Evolutionary conservation across 2,888 invertebrate genomes (phyloP), one percentile per base, ranked within the genome.

Genomic region (Ditula angustiorana): DNA sequence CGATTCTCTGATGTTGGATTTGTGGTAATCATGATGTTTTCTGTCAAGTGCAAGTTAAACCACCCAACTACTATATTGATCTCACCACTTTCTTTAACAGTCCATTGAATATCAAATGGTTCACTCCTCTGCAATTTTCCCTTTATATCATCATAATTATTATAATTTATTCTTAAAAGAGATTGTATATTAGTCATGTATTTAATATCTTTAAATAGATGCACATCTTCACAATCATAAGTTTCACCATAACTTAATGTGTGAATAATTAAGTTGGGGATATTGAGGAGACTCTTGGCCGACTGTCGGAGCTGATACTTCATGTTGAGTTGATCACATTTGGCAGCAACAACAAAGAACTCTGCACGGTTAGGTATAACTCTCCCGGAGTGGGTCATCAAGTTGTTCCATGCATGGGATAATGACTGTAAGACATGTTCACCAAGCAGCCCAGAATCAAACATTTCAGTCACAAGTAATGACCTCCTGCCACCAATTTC

Each of bases 371-470:
- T 83, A 1, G 96, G 96, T 66, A 96, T 86, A 2, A 96, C 91
- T 76, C 88, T 88, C 4, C 93, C 94, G 57, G 78, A 74, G 21
- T 83, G 71, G 24, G 74, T 71, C 19, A 96, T 79, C 46, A 97
- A 88, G 71, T 94, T 82, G 61, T 94, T 86, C 94, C 95, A 95
- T 5, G 96, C 96, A 87, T 97, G 95, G 44, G 94, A 83, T 44
- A 96, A 79, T 16, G 95, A 95, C 70, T 94, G 91, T 46, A 97
- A 81, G 33, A 95, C 93, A 74, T 94, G 93, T 85, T 97, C 97
- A 1, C 97, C 97, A 82, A 97, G 95, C 24, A 97, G 80, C 0
- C 95, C 97, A 53, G 96, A 95, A 90, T 97, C 97, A 88, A 97
- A 96, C 69, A 95, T 95, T 87, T 97, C 97, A 2, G 96, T 96